Percentiles rank a stretch among this genome's conserved stretches.
phyloP scores from a whole-genome alignment of 2,888 invertebrate species.

The Parthenolecanium corni region DNA sequence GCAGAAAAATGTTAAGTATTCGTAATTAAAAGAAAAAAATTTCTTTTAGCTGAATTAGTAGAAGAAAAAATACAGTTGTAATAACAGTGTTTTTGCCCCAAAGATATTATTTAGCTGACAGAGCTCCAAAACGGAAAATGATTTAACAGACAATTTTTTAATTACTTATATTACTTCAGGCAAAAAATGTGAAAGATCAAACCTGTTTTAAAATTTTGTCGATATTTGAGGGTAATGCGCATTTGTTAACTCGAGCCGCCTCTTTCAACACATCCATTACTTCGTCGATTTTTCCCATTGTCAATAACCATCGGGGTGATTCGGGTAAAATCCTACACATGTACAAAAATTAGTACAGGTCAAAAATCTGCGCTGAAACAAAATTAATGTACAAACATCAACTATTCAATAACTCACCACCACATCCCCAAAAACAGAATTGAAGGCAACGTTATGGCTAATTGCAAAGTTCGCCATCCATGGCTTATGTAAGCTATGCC shows the following conservation, averaged over 20 bases:
- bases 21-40: too few species aligned
- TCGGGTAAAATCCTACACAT: conserved; percentile 56
- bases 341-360: too few species aligned
- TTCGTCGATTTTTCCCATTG: conserved; percentile 58
- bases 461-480: conserved; percentile 60
- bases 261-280: conserved; percentile 52
- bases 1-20: too few species aligned
- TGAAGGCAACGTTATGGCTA: conserved; percentile 61
- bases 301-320: conserved; percentile 65
- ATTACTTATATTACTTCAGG: neutral
- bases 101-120: neutral
- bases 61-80: too few species aligned
- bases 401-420: conserved; percentile 37
- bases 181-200: neutral
- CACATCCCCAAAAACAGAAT: conserved; percentile 54
- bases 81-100: neutral
- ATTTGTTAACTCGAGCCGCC: conserved; percentile 54
- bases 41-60: too few species aligned
- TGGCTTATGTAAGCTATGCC: conserved; percentile 57
- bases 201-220: conserved; percentile 55
- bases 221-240: conserved; percentile 52
- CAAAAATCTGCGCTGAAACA: too few species aligned
- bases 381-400: too few species aligned
- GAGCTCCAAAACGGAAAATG: too few species aligned
- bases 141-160: too few species aligned